phyloP scores from a whole-genome alignment of 2,113 vertebrate species.

The Colaptes auratus region DNA sequence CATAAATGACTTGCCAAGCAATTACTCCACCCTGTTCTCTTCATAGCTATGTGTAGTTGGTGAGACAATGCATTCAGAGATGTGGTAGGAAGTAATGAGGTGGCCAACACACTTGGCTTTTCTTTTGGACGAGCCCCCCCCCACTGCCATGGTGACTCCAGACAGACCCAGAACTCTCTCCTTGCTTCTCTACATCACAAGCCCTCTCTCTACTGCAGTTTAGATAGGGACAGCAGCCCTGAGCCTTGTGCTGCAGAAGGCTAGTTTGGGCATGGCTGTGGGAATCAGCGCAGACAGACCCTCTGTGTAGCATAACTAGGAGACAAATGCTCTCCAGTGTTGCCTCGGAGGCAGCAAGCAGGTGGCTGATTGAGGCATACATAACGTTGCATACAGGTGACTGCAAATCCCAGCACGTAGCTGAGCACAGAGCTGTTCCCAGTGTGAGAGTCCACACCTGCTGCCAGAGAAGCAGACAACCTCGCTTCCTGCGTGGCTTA shows the following conservation, averaged over 20 bases:
- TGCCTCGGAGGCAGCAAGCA: neutral
- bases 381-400: neutral
- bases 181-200: neutral
- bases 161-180: neutral
- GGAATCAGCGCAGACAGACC: neutral
- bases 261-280: neutral
- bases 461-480: neutral
- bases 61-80: neutral
- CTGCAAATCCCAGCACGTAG: neutral
- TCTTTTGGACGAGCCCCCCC: neutral
- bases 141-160: neutral
- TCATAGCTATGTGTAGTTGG: neutral
- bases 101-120: too few relatives aligned
- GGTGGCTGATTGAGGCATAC: too few relatives aligned
- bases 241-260: neutral
- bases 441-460: neutral
- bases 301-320: rapidly evolving
- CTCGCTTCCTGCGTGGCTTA: neutral
- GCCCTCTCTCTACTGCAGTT: neutral
- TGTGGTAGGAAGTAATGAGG: neutral
- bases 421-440: neutral
- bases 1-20: neutral
- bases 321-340: neutral
- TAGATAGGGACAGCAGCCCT: neutral
- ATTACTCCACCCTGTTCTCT: neutral